phyloP scores from a whole-genome alignment of 92 coral and sea anemone species.

The Phenganax subtilis region DNA sequence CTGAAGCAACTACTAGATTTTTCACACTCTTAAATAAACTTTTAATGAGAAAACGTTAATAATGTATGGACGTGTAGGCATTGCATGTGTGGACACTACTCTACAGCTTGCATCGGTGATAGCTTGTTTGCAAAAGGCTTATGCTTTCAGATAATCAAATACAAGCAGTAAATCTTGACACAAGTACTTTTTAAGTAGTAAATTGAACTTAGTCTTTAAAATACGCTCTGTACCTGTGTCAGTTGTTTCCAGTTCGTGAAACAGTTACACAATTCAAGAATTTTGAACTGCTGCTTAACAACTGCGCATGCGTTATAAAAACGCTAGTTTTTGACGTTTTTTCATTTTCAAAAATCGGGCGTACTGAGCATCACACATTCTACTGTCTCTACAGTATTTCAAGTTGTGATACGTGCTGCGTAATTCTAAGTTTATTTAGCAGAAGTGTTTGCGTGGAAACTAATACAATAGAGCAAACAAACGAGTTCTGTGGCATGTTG shows the following conservation, averaged over 20 bases:
- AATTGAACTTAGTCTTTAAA: not conserved
- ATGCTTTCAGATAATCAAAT: constrained; percentile 3
- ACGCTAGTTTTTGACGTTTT: not conserved
- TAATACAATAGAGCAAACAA: constrained; percentile 24
- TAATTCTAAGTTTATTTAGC: not conserved
- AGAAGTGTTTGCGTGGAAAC: not conserved
- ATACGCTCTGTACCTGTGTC: not conserved
- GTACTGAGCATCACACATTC: not conserved
- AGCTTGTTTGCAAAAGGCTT: constrained; percentile 6
- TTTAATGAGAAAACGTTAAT: constrained; percentile 15
- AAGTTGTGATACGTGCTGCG: not conserved
- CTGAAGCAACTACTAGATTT: constrained; percentile 12
- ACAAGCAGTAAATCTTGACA: constrained; percentile 10
- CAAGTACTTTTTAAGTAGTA: constrained; percentile 15
- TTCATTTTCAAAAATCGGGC: not conserved
- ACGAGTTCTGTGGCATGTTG: constrained; percentile 24
- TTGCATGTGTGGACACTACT: constrained; percentile 5
- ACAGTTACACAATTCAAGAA: not conserved
- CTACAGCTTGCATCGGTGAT: constrained; percentile 9
- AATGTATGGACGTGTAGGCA: constrained; percentile 1
- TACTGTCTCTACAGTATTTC: not conserved
- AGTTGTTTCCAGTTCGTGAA: not conserved
- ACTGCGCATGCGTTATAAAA: constrained; percentile 38
- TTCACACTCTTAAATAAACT: constrained; percentile 14
- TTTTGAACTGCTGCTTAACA: not conserved